Evolutionary conservation across 2,113 vertebrate species (phyloP).

Genomic region (Pterocles gutturalis): DNA sequence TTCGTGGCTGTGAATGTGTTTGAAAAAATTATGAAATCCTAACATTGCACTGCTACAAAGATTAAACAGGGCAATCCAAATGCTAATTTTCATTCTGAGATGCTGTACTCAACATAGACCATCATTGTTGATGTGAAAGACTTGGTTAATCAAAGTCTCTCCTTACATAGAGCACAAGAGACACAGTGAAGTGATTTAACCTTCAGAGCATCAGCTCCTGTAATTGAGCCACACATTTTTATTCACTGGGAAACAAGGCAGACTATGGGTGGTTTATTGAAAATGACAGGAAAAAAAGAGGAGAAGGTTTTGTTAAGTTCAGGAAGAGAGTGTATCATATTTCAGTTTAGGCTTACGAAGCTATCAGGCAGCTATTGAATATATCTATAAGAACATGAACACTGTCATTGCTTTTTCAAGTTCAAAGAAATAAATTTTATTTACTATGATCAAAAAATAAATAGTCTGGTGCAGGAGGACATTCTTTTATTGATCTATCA

Average conservation of each 20-base stretch:
- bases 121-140: slow-evolving; percentile 45
- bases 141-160: slow-evolving; percentile 58
- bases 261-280: not conserved
- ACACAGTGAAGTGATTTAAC: slow-evolving; percentile 46
- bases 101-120: not conserved
- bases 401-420: not conserved
- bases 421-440: not conserved
- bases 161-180: slow-evolving; percentile 35
- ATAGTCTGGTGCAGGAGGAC: not conserved
- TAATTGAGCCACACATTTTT: slow-evolving; percentile 58
- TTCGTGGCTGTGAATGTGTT: not conserved
- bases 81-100: slow-evolving; percentile 40
- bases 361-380: not conserved
- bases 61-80: not conserved
- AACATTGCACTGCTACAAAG: slow-evolving; percentile 13
- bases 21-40: slow-evolving; percentile 1
- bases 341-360: not conserved
- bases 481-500: not conserved
- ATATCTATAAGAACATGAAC: not conserved
- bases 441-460: not conserved
- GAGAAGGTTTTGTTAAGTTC: not conserved
- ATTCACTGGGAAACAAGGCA: slow-evolving; percentile 33
- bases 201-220: slow-evolving; percentile 52
- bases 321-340: not conserved
- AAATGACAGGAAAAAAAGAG: slow-evolving; percentile 23